Percentiles rank a stretch among this genome's conserved stretches.
Conservation (phyloP, 1,140 invertebrate species). For the Littorina saxatilis region DNA sequence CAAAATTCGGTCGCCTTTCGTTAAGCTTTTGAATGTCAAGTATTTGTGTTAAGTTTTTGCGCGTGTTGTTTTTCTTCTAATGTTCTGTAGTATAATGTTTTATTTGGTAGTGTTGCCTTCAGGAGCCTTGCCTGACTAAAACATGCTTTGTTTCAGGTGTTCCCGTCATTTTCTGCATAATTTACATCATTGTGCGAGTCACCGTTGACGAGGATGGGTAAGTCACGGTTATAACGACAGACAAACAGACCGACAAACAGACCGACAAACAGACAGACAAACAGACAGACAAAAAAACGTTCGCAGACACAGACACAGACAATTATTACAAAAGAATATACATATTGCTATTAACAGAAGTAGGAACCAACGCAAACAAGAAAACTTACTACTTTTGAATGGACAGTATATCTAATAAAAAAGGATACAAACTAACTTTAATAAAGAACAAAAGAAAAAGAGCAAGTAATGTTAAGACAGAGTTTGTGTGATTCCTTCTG, state of each 20-base stretch:
- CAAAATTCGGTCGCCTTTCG: no score
- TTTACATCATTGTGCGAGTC: conserved; percentile 29
- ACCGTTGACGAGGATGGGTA: conserved; percentile 20
- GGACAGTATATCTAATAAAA: background rate
- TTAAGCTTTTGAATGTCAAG: no score
- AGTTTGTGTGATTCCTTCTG: background rate
- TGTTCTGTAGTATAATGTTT: no score
- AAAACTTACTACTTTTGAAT: background rate
- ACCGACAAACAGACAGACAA: no score
- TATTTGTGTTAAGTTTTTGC: no score
- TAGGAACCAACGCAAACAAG: background rate
- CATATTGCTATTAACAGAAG: background rate
- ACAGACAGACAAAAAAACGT: background rate
- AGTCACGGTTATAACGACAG: conserved; percentile 2
- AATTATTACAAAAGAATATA: background rate
- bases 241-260: no score
- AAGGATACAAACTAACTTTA: no score
- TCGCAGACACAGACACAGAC: background rate
- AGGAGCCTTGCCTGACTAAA: no score
- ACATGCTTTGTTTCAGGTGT: conserved; percentile 27
- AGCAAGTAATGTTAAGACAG: background rate
- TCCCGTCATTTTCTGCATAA: conserved; percentile 17
- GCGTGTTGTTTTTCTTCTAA: no score
- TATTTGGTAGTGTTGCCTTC: no score
- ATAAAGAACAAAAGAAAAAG: no score